A percentile compares a stretch with the other conserved stretches of the same genome.
These are phyloP conservation scores for Rhinoderma darwinii DNA, from an alignment of 2,113 vertebrate genomes.

Conservation along the genomic window DNA sequence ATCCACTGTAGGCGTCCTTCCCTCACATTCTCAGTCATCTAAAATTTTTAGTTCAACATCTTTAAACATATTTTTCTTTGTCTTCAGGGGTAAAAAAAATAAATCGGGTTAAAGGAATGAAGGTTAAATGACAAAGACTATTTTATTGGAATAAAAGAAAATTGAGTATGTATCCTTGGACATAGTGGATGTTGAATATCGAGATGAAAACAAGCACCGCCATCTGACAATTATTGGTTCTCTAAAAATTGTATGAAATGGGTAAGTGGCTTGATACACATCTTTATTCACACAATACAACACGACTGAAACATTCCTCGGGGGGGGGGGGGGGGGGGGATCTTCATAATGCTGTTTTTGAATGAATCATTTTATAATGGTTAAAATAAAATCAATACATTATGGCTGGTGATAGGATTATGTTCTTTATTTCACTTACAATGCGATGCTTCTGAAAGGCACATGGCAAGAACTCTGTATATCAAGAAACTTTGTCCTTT, in stretches of 20 bases:
- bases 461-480: too few relatives aligned
- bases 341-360: not conserved
- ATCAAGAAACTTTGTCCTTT: too few relatives aligned
- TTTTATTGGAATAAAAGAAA: not conserved
- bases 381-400: not conserved
- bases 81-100: not conserved
- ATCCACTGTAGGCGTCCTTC: too few relatives aligned
- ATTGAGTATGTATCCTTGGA: slow-evolving; percentile 20
- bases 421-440: too few relatives aligned
- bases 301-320: not conserved
- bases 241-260: not conserved
- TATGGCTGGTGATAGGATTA: too few relatives aligned
- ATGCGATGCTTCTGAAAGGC: not conserved
- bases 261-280: not conserved
- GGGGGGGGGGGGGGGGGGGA: too few relatives aligned
- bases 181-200: not conserved
- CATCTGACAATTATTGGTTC: not conserved
- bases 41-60: not conserved
- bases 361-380: not conserved
- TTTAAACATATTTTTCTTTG: not conserved
- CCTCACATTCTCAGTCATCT: too few relatives aligned
- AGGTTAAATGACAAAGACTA: not conserved
- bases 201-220: not conserved
- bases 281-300: too few relatives aligned
- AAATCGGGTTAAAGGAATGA: not conserved